Conservation (phyloP, 2,113 vertebrate genomes). For the Progne subis region DNA sequence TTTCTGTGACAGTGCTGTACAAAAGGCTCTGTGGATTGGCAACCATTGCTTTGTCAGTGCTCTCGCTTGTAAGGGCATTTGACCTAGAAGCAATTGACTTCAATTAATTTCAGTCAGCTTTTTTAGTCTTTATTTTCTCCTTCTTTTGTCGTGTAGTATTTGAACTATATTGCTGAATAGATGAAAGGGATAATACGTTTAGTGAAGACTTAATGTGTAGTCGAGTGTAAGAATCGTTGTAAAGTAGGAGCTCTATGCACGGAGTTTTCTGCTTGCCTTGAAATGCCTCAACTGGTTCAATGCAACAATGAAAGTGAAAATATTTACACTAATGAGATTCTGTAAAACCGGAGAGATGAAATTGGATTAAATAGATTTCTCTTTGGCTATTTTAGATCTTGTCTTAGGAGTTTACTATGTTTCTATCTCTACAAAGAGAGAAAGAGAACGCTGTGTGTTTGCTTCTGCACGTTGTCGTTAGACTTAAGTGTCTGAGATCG, state of each 20-base stretch:
- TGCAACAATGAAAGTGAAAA: constrained; percentile 2
- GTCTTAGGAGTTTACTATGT: neutral
- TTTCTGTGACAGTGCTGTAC: neutral
- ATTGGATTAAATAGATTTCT: neutral
- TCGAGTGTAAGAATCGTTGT: neutral
- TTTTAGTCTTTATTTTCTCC: neutral
- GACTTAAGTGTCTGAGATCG: neutral
- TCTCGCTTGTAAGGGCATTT: neutral
- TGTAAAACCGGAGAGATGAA: neutral
- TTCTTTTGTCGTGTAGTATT: neutral
- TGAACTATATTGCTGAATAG: neutral
- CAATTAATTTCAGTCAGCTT: neutral
- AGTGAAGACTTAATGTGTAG: neutral
- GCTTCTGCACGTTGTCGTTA: neutral
- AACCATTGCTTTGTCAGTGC: neutral
- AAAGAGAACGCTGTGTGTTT: neutral
- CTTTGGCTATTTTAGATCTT: neutral
- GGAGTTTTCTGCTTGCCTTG: neutral
- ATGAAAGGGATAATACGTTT: neutral
- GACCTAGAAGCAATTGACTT: neutral
- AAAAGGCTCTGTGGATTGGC: neutral
- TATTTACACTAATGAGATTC: constrained; percentile 15
- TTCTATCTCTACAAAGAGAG: neutral
- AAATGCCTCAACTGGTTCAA: neutral
- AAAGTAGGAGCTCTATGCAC: neutral